phyloP scores from a whole-genome alignment of 1,140 invertebrate species.

The Diabrotica virgifera region DNA sequence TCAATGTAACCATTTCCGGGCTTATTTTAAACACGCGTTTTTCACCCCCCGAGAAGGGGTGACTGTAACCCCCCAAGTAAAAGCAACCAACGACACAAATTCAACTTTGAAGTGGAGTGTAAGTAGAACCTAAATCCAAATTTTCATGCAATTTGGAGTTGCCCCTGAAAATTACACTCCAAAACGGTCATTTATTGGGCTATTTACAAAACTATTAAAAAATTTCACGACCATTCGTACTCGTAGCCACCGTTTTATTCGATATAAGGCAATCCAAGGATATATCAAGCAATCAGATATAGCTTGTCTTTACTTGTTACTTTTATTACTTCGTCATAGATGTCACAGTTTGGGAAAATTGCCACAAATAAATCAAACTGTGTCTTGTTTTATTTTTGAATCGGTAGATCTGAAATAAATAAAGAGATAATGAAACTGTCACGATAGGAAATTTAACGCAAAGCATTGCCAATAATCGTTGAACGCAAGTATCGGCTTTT shows the following conservation, averaged over 20 bases:
- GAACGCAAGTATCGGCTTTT: neutral
- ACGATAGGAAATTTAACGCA: neutral
- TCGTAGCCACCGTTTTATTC: neutral
- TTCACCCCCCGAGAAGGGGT: too few species aligned
- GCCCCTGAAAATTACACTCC: too few species aligned
- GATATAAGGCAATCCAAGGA: neutral
- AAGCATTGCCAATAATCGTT: too few species aligned
- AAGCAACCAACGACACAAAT: too few species aligned
- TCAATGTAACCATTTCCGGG: too few species aligned
- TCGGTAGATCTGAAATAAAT: neutral
- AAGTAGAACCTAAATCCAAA: too few species aligned
- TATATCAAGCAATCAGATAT: constrained; percentile 1
- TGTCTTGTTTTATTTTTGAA: neutral
- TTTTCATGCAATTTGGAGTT: too few species aligned
- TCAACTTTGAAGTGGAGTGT: too few species aligned
- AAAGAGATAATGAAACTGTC: neutral
- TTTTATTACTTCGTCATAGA: constrained; percentile 3
- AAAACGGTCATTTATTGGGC: too few species aligned
- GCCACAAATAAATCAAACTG: neutral
- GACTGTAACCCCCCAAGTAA: too few species aligned
- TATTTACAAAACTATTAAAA: too few species aligned
- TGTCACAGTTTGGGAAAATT: neutral
- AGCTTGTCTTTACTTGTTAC: constrained; percentile 2
- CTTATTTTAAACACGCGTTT: too few species aligned
- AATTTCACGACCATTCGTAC: neutral